Percentiles rank a stretch among this genome's conserved stretches.
Evolutionary conservation across 2,113 vertebrate genomes (phyloP).

Genomic region (Eulemur macaco): DNA sequence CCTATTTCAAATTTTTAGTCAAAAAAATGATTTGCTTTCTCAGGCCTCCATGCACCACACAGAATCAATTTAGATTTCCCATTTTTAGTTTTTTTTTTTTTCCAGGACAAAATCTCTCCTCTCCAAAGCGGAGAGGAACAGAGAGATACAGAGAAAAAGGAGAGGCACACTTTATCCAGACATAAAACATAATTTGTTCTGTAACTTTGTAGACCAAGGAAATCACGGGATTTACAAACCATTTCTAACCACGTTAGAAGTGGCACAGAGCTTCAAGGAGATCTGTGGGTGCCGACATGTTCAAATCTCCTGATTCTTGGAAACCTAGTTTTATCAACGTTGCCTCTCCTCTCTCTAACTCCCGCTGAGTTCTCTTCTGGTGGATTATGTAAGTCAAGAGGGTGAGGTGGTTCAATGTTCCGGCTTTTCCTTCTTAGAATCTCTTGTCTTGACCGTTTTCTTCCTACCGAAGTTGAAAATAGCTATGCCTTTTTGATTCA

Average conservation of each 20-base stretch:
- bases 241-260: background rate
- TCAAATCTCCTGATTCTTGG: background rate
- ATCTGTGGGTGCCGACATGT: accelerated
- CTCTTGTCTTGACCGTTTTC: background rate
- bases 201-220: background rate
- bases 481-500: conserved; percentile 18
- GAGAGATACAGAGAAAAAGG: background rate
- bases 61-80: background rate
- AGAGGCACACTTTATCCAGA: accelerated
- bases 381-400: background rate
- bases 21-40: background rate
- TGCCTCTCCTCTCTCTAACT: background rate
- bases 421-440: background rate
- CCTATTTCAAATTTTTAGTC: background rate
- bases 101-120: background rate
- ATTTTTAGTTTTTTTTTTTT: background rate
- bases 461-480: background rate
- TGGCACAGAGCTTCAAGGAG: accelerated
- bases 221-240: background rate
- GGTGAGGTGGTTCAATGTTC: accelerated
- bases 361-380: background rate
- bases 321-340: background rate
- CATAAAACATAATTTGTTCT: background rate
- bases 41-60: background rate
- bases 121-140: background rate